Base-by-base conservation (phyloP, 2,888 invertebrate genomes). In the Amaurobius ferox region DNA sequence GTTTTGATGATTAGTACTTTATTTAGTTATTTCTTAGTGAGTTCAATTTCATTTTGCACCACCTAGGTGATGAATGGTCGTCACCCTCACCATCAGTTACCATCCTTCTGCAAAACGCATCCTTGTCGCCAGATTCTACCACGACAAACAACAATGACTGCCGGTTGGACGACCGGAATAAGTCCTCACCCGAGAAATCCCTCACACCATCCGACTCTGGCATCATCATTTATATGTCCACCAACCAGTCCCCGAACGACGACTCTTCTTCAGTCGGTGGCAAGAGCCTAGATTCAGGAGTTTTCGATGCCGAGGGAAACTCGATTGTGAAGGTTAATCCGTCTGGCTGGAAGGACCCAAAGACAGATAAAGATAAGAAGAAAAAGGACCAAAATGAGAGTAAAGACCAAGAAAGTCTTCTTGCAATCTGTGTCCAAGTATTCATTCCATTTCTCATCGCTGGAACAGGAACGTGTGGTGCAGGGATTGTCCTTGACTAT, bases 381-480 rank as follows among this genome's bases (percentile, higher is more conserved):
- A 19, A 55, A 11, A 55, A 55, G 23, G 35, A 35, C 5, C 13
- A 16, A 1, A 1, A 23, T 0, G 55, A 55, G 1, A 19, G 16
- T 0, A 28, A 16, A 1, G 40, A 73, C 1, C 28, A 79, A 44
- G 86, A 86, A 48, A 68, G 72, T 9, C 35, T 93, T 90, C 94
- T 94, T 94, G 93, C 94, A 64, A 94, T 94, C 79, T 94, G 94
- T 62, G 93, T 95, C 66, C 95, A 97, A 92, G 96, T 97, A 92
- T 90, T 92, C 78, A 90, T 93, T 78, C 97, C 97, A 3, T 97
- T 96, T 92, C 92, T 96, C 81, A 93, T 97, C 83, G 97, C 97
- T 81, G 97, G 97, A n/a, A 94, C 96, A 90, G 97, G 97, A 77
- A 97, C 96, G 95, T 97, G 97, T 0, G 95, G 95, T 9, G 97